phyloP scores from a whole-genome alignment of 2,888 invertebrate genomes.

The Euzetes globulus region DNA sequence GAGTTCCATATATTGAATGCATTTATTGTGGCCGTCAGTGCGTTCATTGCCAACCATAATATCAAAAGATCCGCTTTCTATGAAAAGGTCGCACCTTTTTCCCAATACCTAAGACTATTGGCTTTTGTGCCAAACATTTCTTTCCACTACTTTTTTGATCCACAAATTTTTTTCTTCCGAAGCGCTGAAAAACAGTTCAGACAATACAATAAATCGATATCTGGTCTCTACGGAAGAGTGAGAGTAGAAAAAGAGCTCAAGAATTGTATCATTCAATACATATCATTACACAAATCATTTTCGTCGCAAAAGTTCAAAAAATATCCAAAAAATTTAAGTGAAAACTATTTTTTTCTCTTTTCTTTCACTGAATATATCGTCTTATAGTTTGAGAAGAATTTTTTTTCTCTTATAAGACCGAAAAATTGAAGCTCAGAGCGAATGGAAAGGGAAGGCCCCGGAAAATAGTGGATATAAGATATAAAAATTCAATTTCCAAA shows the following conservation, averaged over 20 bases:
- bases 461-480: neutral
- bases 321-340: no score
- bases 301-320: neutral
- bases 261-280: neutral
- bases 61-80: slow-evolving; percentile 5
- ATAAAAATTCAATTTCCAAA: neutral
- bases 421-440: no score
- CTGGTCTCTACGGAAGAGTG: neutral
- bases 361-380: no score
- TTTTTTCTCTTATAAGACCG: no score
- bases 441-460: no score
- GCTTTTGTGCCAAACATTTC: neutral
- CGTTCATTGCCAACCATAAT: neutral
- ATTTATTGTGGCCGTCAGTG: neutral
- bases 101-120: neutral
- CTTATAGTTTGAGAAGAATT: no score
- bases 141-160: neutral
- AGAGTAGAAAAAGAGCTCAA: neutral
- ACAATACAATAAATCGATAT: slow-evolving; percentile 9
- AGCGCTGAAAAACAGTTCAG: neutral
- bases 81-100: neutral
- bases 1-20: neutral
- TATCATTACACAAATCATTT: neutral
- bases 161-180: neutral
- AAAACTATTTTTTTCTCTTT: no score